Evolutionary conservation across 2,113 vertebrate genomes (phyloP).

Genomic region (Ammodramus savannarum): DNA sequence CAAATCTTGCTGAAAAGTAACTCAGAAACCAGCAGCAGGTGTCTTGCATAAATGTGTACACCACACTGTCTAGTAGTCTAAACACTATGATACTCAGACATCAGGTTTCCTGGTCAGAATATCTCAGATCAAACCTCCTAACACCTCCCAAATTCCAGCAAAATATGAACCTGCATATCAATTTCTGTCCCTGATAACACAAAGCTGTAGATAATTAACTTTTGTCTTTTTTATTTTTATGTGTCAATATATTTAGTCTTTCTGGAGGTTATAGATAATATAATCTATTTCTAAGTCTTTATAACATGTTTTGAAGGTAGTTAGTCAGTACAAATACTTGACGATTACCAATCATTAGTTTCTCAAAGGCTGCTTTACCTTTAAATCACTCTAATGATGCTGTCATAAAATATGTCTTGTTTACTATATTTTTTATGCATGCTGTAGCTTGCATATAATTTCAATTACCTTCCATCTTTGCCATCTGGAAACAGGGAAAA

Average conservation of each 20-base stretch:
- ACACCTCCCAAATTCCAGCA: background rate
- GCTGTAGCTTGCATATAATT: background rate
- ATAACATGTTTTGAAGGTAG: background rate
- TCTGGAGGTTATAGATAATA: background rate
- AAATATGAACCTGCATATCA: background rate
- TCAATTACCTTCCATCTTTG: background rate
- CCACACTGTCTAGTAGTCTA: background rate
- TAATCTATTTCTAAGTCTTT: background rate
- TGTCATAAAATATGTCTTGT: constrained; percentile 9
- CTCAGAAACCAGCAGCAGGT: background rate
- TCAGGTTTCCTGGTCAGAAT: background rate
- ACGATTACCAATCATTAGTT: constrained; percentile 28
- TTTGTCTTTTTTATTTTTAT: background rate
- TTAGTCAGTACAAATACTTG: constrained; percentile 37
- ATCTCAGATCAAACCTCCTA: background rate
- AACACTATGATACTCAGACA: background rate
- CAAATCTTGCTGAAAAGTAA: background rate
- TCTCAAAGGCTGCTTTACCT: constrained; percentile 10
- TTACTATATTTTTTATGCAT: background rate
- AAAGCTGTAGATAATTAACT: background rate
- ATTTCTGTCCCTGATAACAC: background rate
- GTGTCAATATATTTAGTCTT: constrained; percentile 2
- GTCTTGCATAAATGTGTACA: background rate
- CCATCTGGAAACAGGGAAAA: background rate
- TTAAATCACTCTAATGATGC: constrained; percentile 22